Conservation (phyloP, 2,888 invertebrate genomes). For the Drosophila borealis region DNA sequence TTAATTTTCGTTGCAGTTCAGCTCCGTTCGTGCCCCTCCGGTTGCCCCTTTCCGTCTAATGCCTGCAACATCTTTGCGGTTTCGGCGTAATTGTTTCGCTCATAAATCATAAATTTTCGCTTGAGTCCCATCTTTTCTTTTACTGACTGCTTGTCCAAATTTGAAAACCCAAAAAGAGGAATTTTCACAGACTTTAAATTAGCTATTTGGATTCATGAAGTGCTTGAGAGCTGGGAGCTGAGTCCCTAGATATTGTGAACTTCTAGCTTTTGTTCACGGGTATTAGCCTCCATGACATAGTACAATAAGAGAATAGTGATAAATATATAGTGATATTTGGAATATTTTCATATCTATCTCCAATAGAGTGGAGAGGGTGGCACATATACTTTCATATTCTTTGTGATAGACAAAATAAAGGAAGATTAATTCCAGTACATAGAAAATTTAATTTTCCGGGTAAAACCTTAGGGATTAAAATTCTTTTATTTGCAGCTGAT, state of each 20-base stretch:
- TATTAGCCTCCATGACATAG: too few relatives aligned
- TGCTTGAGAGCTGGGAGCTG: slow-evolving; percentile 3
- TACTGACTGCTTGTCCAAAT: slow-evolving; percentile 63
- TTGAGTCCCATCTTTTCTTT: slow-evolving; percentile 60
- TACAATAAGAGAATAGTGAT: too few relatives aligned
- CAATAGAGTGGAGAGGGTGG: too few relatives aligned
- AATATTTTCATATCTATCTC: not conserved
- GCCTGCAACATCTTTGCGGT: slow-evolving; percentile 73
- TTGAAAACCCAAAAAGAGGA: slow-evolving; percentile 36
- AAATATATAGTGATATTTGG: not conserved
- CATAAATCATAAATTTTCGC: slow-evolving; percentile 77
- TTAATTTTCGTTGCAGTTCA: slow-evolving; percentile 74
- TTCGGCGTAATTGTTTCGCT: slow-evolving; percentile 71
- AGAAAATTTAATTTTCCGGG: too few relatives aligned
- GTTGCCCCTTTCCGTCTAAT: slow-evolving; percentile 49
- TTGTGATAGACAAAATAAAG: too few relatives aligned
- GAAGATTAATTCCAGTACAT: too few relatives aligned
- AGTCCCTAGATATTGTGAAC: not conserved
- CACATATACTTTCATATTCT: too few relatives aligned
- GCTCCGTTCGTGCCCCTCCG: slow-evolving; percentile 22
- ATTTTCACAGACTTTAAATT: slow-evolving; percentile 56
- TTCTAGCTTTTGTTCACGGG: not conserved
- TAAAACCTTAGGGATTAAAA: too few relatives aligned
- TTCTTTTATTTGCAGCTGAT: too few relatives aligned
- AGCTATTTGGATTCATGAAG: slow-evolving; percentile 10